Conservation (phyloP, 2,888 invertebrate species). For the Uropetala carovei region DNA sequence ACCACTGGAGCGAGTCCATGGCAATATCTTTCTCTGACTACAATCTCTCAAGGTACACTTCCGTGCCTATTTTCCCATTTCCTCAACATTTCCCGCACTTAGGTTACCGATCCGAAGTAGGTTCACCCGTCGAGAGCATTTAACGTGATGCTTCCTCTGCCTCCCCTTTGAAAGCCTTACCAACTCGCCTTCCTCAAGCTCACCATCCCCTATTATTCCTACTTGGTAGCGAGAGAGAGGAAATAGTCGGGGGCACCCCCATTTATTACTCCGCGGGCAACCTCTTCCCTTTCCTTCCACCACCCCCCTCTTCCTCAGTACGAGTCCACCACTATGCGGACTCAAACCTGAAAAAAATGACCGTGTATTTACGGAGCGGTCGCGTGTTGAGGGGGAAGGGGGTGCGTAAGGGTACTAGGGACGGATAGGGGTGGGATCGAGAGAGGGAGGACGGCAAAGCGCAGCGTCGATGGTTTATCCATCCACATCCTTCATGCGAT, state of each 20-base stretch:
- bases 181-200: not conserved
- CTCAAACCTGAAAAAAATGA: conserved; percentile 28
- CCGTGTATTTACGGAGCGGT: conserved; percentile 39
- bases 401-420: not conserved
- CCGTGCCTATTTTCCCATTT: not conserved
- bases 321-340: not conserved
- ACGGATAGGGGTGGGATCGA: no score
- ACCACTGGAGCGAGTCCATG: not conserved
- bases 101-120: not conserved
- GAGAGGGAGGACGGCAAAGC: no score
- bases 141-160: not conserved
- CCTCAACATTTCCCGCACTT: not conserved
- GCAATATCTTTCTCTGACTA: not conserved
- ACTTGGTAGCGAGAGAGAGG: not conserved
- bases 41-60: not conserved
- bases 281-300: not conserved
- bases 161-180: not conserved
- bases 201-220: conserved; percentile 35
- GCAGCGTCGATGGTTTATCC: not conserved
- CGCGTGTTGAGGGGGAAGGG: not conserved
- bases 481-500: conserved; percentile 9
- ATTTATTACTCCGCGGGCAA: not conserved
- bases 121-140: conserved; percentile 28
- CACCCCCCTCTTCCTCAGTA: not conserved
- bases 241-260: not conserved